Evolutionary conservation across 2,797 vertebrate species (phyloP).

Genomic region (Tenualosa thibaudeaui): DNA sequence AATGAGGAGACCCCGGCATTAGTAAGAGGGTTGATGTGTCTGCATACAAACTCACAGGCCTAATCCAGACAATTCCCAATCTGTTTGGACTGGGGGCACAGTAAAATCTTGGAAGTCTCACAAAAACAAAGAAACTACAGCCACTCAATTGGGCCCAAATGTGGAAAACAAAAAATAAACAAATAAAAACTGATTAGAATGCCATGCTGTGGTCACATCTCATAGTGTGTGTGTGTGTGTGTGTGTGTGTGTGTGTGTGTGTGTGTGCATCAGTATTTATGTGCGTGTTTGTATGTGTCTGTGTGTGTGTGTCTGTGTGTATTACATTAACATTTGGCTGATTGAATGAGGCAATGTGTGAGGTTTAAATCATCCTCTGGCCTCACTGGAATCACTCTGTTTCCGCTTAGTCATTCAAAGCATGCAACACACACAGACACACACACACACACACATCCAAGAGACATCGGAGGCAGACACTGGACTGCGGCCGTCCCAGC

Average conservation of each 20-base stretch:
- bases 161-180: conserved; percentile 22
- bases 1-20: not conserved
- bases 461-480: conserved; percentile 20
- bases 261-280: not conserved
- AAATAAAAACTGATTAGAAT: conserved; percentile 19
- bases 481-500: conserved; percentile 17
- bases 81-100: not conserved
- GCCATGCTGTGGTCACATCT: not conserved
- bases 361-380: not conserved
- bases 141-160: conserved; percentile 18
- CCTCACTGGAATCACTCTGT: conserved; percentile 8
- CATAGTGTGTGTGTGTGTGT: not conserved
- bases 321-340: not conserved
- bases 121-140: not conserved
- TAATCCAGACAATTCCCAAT: not conserved
- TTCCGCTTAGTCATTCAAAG: conserved; percentile 53
- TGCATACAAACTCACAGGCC: not conserved
- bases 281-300: not conserved
- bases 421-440: conserved; percentile 45
- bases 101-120: not conserved
- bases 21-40: not conserved
- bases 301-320: not conserved
- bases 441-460: not conserved
- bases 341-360: not conserved
- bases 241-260: not conserved